Evolutionary conservation across 2,797 vertebrate genomes (phyloP).

Genomic region (Sebastes taczanowskii): DNA sequence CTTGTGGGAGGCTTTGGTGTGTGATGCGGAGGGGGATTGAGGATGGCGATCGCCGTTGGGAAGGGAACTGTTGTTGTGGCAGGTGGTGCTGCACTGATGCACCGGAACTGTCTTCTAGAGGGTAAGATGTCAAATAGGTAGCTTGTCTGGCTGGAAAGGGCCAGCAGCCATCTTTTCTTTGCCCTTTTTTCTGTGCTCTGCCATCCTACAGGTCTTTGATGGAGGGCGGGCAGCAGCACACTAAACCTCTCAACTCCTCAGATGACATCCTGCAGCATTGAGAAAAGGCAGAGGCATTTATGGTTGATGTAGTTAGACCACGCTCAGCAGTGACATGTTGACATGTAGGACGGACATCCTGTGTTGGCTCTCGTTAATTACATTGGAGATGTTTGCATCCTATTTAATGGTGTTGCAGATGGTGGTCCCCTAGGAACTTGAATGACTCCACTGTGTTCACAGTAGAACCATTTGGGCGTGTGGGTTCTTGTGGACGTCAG

Average conservation of each 20-base stretch:
- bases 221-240: conserved; percentile 10
- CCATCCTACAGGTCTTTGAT: conserved; percentile 32
- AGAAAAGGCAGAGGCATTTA: conserved; percentile 52
- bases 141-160: conserved; percentile 39
- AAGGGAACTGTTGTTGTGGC: conserved; percentile 39
- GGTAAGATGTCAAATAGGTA: conserved; percentile 52
- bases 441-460: conserved; percentile 63
- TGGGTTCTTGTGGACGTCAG: conserved; percentile 60
- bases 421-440: conserved; percentile 60
- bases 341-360: conserved; percentile 64
- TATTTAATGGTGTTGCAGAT: conserved; percentile 68
- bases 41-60: conserved; percentile 37
- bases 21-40: conserved; percentile 12
- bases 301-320: conserved; percentile 46
- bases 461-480: conserved; percentile 48
- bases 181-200: conserved; percentile 33
- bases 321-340: conserved; percentile 55
- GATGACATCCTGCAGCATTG: conserved; percentile 40
- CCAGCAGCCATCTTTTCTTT: conserved; percentile 43
- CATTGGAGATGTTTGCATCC: conserved; percentile 73
- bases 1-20: conserved; percentile 13
- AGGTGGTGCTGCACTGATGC: conserved; percentile 50
- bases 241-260: conserved; percentile 30
- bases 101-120: conserved; percentile 52
- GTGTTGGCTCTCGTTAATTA: conserved; percentile 63